Base-by-base conservation (phyloP, 35 echinoderm and acorn worm genomes). In the Apostichopus japonicus region DNA sequence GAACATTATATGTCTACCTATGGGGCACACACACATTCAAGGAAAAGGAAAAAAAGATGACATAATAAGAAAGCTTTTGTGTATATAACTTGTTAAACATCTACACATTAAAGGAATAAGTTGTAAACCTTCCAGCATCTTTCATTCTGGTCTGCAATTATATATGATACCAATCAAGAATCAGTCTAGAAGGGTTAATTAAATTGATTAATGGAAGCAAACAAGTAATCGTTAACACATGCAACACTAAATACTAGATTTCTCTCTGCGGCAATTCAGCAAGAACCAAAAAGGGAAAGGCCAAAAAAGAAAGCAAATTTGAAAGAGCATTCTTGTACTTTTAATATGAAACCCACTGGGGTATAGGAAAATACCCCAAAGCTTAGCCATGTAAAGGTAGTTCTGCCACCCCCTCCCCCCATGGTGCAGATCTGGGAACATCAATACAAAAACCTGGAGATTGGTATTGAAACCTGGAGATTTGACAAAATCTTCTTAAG, bases 11-110 rank as follows among this genome's bases (percentile, higher is more conserved):
- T 84, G 81, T 84, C 81, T 57, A 84, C 55, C 56, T 84, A 84
- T 19, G 81, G 81, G 81, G 81, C 23, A 80, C 78, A 80, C 78
- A 58, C 52, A 83, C 80, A 84, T 58, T 57, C 81, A 84, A 75
- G 16, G 17, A 75, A 75, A n/a, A 19, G 21, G 16, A 73, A 67
- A 67, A 65, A 67, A 67, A 19, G 63, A 67, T 15, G 11, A 67
- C 11, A 67, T 10, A 61, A 61, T 61, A 61, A 61, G 57, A 61
- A 61, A 75, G 71, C 17, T 75, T 19, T 75, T 15, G 7, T 21
- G 16, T 75, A 75, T 7, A 75, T 75, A 75, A 75, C 57, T 61
- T 61, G 57, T 61, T 61, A 61, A 8, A 61, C 71, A 75, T 75
- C 71, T 75, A 75, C 71, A 75, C 71, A 75, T n/a, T 75, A 19